These are phyloP conservation scores for Spisula solida DNA, from an alignment of 2,888 invertebrate species.

Conservation along the genomic window DNA sequence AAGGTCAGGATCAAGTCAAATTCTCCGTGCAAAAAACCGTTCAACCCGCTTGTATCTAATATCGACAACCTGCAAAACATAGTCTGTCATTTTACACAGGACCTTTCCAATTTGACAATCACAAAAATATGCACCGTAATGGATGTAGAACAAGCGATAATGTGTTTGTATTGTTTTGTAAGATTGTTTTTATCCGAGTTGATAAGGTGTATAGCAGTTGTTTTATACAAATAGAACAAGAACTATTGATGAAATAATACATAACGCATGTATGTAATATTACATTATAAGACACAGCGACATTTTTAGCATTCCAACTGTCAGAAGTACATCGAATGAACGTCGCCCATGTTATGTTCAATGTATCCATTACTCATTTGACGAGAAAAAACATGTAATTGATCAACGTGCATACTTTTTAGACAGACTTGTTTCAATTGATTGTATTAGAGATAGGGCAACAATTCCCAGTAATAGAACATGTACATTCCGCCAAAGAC, in stretches of 20 bases:
- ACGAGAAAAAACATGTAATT: neutral
- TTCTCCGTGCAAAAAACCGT: too few species aligned
- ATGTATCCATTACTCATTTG: neutral
- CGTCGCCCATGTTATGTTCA: neutral
- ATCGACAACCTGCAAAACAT: neutral
- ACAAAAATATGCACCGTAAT: neutral
- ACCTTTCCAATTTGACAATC: slow-evolving; percentile 9
- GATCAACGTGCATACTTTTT: neutral
- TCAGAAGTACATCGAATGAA: neutral
- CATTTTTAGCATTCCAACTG: neutral
- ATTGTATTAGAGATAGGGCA: too few species aligned
- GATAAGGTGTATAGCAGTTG: neutral
- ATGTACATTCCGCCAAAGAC: too few species aligned
- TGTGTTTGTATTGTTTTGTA: neutral
- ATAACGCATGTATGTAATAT: neutral
- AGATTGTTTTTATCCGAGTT: neutral
- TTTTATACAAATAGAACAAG: neutral
- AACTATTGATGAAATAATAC: neutral
- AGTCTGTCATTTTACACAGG: neutral
- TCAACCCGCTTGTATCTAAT: neutral
- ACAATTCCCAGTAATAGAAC: too few species aligned
- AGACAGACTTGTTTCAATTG: too few species aligned
- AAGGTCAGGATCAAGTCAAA: too few species aligned
- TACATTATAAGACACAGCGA: neutral
- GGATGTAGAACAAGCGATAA: neutral